Conservation (phyloP, 2,113 vertebrate species). For the Recurvirostra avosetta region DNA sequence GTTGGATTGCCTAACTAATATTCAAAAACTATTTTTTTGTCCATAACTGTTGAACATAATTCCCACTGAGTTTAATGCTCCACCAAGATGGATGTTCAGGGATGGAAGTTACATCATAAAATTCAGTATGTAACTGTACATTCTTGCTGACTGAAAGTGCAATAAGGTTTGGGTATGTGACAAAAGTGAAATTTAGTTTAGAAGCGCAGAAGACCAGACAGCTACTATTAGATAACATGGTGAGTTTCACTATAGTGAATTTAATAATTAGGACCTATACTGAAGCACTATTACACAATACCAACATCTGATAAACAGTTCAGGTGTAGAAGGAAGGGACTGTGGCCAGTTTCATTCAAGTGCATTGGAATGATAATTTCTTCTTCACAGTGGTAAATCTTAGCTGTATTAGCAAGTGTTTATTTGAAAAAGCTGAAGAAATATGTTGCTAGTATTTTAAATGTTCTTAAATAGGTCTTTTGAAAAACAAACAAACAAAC, state of each 20-base stretch:
- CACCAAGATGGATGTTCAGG: neutral
- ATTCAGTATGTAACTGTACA: neutral
- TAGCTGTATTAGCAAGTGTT: neutral
- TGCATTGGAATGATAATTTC: rapidly evolving
- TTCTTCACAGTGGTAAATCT: neutral
- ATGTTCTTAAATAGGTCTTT: neutral
- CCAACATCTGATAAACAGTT: neutral
- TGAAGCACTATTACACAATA: neutral
- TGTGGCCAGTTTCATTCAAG: neutral
- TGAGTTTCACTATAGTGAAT: neutral
- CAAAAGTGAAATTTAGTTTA: neutral
- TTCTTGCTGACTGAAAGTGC: neutral
- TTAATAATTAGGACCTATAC: neutral
- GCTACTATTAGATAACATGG: neutral
- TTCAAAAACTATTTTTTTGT: neutral
- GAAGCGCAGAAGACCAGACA: neutral
- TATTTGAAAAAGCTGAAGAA: neutral
- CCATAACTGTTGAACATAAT: neutral
- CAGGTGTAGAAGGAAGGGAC: neutral
- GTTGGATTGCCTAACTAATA: neutral
- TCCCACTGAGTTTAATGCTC: neutral
- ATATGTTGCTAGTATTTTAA: neutral
- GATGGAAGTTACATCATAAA: neutral
- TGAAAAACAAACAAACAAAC: neutral
- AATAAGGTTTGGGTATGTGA: rapidly evolving